These are phyloP conservation scores for Neoitamus cyanurus DNA, from an alignment of 2,888 invertebrate species.

Conservation along the genomic window DNA sequence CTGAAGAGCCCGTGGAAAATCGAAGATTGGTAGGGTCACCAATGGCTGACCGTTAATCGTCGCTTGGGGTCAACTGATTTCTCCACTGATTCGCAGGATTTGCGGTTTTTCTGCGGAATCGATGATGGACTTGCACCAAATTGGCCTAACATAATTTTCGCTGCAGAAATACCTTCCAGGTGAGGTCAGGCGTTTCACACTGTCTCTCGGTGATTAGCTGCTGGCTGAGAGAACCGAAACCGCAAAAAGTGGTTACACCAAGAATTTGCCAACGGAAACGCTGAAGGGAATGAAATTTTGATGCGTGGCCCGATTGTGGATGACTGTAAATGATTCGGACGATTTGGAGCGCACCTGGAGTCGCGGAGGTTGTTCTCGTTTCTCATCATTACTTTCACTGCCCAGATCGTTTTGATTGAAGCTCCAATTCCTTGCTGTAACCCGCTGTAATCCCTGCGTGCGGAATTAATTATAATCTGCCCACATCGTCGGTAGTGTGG, in stretches of 20 bases:
- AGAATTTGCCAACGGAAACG: not conserved
- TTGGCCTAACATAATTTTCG: conserved; percentile 12
- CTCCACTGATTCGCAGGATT: not conserved
- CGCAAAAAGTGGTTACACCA: not conserved
- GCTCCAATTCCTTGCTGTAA: not conserved
- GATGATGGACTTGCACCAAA: conserved; percentile 6
- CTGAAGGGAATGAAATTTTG: not conserved
- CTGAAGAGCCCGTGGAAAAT: not conserved
- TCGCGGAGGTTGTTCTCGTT: not conserved
- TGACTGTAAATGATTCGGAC: not conserved
- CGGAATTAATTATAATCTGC: conserved; percentile 4
- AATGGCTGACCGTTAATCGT: not conserved
- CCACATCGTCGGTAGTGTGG: not conserved
- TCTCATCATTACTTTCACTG: not conserved
- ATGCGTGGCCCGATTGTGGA: not conserved
- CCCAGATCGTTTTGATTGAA: not conserved
- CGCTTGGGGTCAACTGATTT: not conserved
- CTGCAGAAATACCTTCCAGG: not conserved
- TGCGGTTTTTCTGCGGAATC: not conserved
- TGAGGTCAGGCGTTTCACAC: not conserved
- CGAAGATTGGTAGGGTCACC: not conserved
- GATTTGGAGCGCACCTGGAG: not conserved
- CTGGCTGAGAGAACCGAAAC: not conserved
- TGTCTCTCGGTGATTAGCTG: not conserved
- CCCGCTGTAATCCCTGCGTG: not conserved